Base-by-base conservation (phyloP, 2,113 vertebrate genomes). In the Tupaia tana region DNA sequence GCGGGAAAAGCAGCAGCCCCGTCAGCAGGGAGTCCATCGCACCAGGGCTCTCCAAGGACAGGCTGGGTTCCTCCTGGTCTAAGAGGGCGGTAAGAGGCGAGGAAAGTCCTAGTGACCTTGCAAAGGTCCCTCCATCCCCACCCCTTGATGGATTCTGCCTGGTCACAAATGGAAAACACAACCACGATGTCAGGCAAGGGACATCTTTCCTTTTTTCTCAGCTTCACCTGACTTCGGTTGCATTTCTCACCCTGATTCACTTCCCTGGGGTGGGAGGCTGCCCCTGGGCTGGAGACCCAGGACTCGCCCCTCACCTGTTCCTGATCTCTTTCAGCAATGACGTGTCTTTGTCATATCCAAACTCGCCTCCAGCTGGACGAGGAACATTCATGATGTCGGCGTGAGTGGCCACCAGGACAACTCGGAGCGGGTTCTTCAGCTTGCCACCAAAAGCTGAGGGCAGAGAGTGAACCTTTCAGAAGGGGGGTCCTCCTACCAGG, bases 331-430 rank as follows among this genome's bases (percentile, higher is more conserved):
- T 99, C 22, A 99, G 97, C 94, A 99, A 96, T 0, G 98, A 98
- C 1, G 95, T 97, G 89, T 99, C 99, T 96, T 99, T 99, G 98
- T 99, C 99, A 86, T 99, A 99, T 86, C 96, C 98, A 97, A 99
- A 99, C 96, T 99, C 99, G 97, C 99, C 99, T 18, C 98, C 99
- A 14, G 98, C 99, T 1, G 99, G 98, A 61, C 99, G 99, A 78
- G 99, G 99, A 31, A 99, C 98, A 52, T 99, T 99, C 25, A 99
- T 99, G 86, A 99, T 99, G 95, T 99, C 99, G 1, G 99, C 99
- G 20, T 99, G 99, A 0, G 99, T 99, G 61, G 99, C 99, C 61
- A 99, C 99, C 97, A 99, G 96, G 82, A 99, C 99, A 59, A 99
- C 99, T 7, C 29, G 74, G 3, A 99, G 98, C 1, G 99, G 99